These are phyloP conservation scores for Paramormyrops hopkinsi DNA, from an alignment of 2,797 vertebrate species.

Conservation along the genomic window DNA sequence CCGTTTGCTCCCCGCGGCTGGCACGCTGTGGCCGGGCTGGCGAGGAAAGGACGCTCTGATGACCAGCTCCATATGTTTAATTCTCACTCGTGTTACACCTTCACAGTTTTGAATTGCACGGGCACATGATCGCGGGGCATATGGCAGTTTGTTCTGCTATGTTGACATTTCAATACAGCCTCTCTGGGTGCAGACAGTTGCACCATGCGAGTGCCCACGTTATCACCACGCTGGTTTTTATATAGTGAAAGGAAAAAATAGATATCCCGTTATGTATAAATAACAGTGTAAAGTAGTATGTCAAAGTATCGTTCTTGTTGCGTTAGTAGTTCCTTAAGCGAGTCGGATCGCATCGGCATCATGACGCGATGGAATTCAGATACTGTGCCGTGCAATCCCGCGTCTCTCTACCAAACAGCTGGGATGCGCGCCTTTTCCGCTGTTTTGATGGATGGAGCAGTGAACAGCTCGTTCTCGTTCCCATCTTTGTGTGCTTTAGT, in stretches of 20 bases:
- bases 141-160: background rate
- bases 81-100: background rate
- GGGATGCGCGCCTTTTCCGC: background rate
- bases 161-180: background rate
- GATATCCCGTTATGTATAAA: background rate
- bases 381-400: background rate
- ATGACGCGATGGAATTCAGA: background rate
- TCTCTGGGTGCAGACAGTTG: background rate
- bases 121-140: background rate
- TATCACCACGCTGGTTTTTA: background rate
- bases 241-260: background rate
- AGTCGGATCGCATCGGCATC: background rate
- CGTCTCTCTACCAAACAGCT: background rate
- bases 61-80: background rate
- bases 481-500: background rate
- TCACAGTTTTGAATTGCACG: background rate
- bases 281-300: background rate
- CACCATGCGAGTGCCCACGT: background rate
- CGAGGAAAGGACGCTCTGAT: background rate
- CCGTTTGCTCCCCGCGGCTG: background rate
- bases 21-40: background rate
- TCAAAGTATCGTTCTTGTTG: background rate
- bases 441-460: constrained; percentile 1
- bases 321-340: background rate
- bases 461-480: constrained; percentile 19